Evolutionary conservation across 1,140 invertebrate species (phyloP), one percentile per base, ranked within the genome.

Genomic region (Panagrolaimus sp.): DNA sequence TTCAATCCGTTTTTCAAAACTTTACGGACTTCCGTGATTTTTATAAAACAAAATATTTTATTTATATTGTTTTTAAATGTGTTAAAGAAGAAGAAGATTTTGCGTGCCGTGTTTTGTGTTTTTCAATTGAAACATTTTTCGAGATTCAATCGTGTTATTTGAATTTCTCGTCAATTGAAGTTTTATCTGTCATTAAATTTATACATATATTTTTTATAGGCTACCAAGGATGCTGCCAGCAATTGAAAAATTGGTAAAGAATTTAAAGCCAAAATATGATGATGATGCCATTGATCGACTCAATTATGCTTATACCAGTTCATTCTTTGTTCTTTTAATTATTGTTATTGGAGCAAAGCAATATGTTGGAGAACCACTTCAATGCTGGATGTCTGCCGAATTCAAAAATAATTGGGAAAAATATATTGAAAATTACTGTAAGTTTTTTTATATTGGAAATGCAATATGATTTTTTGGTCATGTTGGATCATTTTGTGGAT

Each of bases 361-460:
- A 32, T 76, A 76, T 65, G 75, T 76, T 10, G 75, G 75, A 9
- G 43, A 76, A 17, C 75, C 75, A 6, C 52, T 76, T 26, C 75
- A 75, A 58, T 76, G 74, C 65, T 76, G 74, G 74, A 58, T 58
- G 10, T 28, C 52, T 10, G 52, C 52, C 1, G 52, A 58, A 58
- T 58, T n/a, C 17, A 58, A 73, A 71, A 63, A 43, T 6, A 21
- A 17, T 8, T 76, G 74, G 74, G 74, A 76, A 43, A 47, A 21
- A 4, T 76, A 73, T 62, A 68, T 74, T 17, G 74, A 76, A 28
- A 43, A 28, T 12, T 76, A 76, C 65, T 76, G 52, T 58, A 58
- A 58, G 52, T 58, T n/a, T n/a, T n/a, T 12, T 2, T 1, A 38
- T 38, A 38, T n/a, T n/a, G n/a, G n/a, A n/a, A n/a, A n/a, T n/a